These are phyloP conservation scores for Channa argus DNA, from an alignment of 2,113 vertebrate genomes.

Conservation along the genomic window DNA sequence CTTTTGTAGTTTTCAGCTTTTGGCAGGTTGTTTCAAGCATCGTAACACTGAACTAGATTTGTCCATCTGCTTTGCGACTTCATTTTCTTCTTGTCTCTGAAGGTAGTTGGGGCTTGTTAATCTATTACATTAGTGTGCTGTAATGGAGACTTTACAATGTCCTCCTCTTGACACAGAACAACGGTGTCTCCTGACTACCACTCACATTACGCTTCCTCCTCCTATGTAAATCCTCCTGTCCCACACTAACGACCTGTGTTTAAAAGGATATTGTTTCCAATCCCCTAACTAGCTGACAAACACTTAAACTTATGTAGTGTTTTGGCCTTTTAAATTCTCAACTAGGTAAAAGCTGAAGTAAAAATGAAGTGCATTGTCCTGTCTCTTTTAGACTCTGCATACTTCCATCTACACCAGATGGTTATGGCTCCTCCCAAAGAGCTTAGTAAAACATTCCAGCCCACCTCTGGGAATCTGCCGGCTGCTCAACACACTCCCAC, in stretches of 20 bases:
- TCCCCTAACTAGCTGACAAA: neutral
- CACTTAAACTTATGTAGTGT: neutral
- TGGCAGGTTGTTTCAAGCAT: too few relatives aligned
- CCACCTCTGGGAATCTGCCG: constrained; percentile 75
- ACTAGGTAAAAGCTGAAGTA: constrained; percentile 4
- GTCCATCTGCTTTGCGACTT: too few relatives aligned
- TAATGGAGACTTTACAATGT: too few relatives aligned
- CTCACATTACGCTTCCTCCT: constrained; percentile 20
- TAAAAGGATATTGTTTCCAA: neutral
- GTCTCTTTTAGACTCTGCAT: constrained; percentile 12
- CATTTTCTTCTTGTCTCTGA: too few relatives aligned
- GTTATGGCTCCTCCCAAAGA: constrained; percentile 74
- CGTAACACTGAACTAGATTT: too few relatives aligned
- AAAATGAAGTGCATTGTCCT: constrained; percentile 19
- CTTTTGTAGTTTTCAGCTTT: too few relatives aligned
- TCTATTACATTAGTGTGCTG: too few relatives aligned
- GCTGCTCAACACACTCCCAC: constrained; percentile 54
- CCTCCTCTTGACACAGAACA: neutral
- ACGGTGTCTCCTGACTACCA: constrained; percentile 3
- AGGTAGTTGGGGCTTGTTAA: too few relatives aligned
- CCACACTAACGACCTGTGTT: neutral
- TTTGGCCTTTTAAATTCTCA: neutral
- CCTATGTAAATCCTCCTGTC: neutral
- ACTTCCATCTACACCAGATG: constrained; percentile 70
- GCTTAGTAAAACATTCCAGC: constrained; percentile 79